Evolutionary conservation across 2,797 vertebrate species (phyloP), one percentile per base, ranked within the genome.

Genomic region (Sarcophilus harrisii): DNA sequence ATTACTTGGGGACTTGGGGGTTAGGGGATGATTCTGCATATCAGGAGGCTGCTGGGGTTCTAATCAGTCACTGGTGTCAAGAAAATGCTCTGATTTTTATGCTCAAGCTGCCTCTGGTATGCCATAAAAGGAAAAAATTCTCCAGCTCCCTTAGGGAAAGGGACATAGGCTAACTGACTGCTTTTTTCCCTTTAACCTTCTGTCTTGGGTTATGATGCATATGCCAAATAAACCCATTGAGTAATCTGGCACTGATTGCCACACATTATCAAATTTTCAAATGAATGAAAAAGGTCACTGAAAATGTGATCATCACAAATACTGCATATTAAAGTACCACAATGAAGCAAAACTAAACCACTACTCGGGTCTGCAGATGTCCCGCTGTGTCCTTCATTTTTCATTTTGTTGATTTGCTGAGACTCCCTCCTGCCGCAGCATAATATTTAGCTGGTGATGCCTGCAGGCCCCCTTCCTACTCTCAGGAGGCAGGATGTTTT

Each of bases 391-490:
- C 73, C 73, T 81, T 81, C 73, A 45, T 81, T 81, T 81, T 81
- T 81, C 73, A 81, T 81, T 81, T 81, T 81, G n/a, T 81, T 38
- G 73, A 81, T 81, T 81, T 45, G 38, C 73, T 81, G 73, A 81
- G 73, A 81, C 73, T 81, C 73, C 73, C 73, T 81, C 38, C 73
- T 81, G 73, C 38, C 38, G 2, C 73, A 45, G 73, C 73, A 81
- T 45, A 81, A 81, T 81, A 81, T 81, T 81, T 81, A 81, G 73
- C 73, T 81, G 73, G 73, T 81, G 73, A 81, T 81, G 73, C 73
- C 73, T 81, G 73, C 73, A 81, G 73, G 73, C 73, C 73, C 73
- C 73, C 73, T 81, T 81, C 38, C 73, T 81, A 45, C 38, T 81
- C 73, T 81, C 73, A 45, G 73, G 66, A 81, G 73, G 73, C 21